These are phyloP conservation scores for Passer montanus DNA, from an alignment of 2,113 vertebrate genomes.

Conservation along the genomic window DNA sequence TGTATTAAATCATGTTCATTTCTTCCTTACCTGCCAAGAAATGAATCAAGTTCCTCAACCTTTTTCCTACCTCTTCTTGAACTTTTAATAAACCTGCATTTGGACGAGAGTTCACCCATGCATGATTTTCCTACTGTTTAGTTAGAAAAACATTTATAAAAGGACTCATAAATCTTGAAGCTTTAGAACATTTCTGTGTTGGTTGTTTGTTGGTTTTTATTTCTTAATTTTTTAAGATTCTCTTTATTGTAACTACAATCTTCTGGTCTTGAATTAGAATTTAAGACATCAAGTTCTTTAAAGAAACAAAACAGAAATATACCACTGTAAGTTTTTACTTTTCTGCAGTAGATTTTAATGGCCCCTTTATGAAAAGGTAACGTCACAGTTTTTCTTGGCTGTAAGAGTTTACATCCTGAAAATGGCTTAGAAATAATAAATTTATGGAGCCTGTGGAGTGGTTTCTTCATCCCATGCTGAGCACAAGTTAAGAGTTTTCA, in stretches of 20 bases:
- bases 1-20: not conserved
- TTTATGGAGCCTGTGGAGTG: not conserved
- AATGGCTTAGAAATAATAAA: not conserved
- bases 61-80: not conserved
- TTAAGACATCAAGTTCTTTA: not conserved
- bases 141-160: not conserved
- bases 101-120: not conserved
- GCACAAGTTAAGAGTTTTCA: not conserved
- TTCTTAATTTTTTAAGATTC: not conserved
- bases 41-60: rapidly evolving
- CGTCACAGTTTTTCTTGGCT: not conserved
- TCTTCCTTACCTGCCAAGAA: not conserved
- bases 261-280: not conserved
- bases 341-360: not conserved
- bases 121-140: not conserved
- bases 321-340: not conserved
- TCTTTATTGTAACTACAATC: not conserved
- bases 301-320: not conserved
- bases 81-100: not conserved
- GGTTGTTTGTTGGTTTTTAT: not conserved
- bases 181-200: not conserved
- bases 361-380: not conserved
- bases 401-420: not conserved
- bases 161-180: not conserved
- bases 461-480: not conserved